Percentiles rank a stretch among this genome's conserved stretches.
Conservation (phyloP, 2,797 vertebrate genomes). For the Alauda arvensis region DNA sequence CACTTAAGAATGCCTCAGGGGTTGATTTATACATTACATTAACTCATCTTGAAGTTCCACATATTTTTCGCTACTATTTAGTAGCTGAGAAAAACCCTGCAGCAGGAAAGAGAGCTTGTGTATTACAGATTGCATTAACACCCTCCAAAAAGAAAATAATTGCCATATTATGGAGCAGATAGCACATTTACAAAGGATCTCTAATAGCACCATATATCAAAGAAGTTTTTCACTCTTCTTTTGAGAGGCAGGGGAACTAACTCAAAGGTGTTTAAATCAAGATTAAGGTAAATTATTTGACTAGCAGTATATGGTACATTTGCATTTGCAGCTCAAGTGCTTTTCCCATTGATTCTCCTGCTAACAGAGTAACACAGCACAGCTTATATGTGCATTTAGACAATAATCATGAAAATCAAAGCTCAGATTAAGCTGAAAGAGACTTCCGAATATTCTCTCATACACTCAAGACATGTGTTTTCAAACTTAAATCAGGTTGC, state of each 20-base stretch:
- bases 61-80: not conserved
- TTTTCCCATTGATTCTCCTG: not conserved
- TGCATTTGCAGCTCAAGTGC: not conserved
- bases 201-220: not conserved
- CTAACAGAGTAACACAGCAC: not conserved
- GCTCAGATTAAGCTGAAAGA: not conserved
- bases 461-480: not conserved
- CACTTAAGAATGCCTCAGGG: constrained; percentile 26
- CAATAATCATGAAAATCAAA: not conserved
- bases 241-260: not conserved
- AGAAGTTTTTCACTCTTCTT: not conserved
- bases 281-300: not conserved
- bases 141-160: not conserved
- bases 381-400: not conserved
- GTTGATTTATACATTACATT: not conserved
- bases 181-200: accelerated
- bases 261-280: not conserved
- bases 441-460: not conserved
- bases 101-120: not conserved
- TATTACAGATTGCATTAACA: not conserved
- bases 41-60: constrained; percentile 21
- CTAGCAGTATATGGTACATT: not conserved
- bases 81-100: not conserved
- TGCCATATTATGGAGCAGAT: not conserved
- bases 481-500: not conserved